phyloP scores from a whole-genome alignment of 2,888 invertebrate species.

The Esperia sulphurella region DNA sequence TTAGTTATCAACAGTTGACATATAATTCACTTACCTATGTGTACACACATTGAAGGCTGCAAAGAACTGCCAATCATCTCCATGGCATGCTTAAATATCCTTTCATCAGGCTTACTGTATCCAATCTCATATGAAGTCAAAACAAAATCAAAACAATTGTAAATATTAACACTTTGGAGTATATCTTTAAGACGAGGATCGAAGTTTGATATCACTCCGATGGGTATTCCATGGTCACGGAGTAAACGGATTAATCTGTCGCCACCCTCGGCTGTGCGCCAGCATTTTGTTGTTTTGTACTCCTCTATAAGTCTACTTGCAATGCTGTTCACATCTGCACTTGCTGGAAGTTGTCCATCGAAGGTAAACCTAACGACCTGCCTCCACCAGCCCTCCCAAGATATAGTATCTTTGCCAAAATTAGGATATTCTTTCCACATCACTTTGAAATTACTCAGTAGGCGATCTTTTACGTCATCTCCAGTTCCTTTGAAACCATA shows the following conservation, averaged over 20 bases:
- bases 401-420: conserved; percentile 85
- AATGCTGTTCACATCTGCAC: conserved; percentile 48
- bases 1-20: too few species aligned
- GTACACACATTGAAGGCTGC: conserved; percentile 83
- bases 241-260: conserved; percentile 82
- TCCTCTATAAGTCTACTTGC: conserved; percentile 82
- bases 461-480: conserved; percentile 77
- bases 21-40: conserved; percentile 80
- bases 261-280: conserved; percentile 83
- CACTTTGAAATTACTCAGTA: conserved; percentile 81
- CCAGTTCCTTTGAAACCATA: conserved; percentile 83
- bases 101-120: conserved; percentile 85
- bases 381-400: conserved; percentile 92
- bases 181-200: conserved; percentile 88
- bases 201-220: conserved; percentile 94
- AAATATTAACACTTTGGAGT: conserved; percentile 82
- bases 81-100: conserved; percentile 85
- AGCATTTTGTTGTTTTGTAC: conserved; percentile 85
- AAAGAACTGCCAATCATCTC: conserved; percentile 56
- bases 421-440: conserved; percentile 87
- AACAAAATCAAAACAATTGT: conserved; percentile 88
- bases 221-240: conserved; percentile 50
- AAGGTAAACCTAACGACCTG: conserved; percentile 83
- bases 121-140: conserved; percentile 87
- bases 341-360: conserved; percentile 60